Base-by-base conservation (phyloP, 2,888 invertebrate genomes). In the Caenorhabditis wallacei region DNA sequence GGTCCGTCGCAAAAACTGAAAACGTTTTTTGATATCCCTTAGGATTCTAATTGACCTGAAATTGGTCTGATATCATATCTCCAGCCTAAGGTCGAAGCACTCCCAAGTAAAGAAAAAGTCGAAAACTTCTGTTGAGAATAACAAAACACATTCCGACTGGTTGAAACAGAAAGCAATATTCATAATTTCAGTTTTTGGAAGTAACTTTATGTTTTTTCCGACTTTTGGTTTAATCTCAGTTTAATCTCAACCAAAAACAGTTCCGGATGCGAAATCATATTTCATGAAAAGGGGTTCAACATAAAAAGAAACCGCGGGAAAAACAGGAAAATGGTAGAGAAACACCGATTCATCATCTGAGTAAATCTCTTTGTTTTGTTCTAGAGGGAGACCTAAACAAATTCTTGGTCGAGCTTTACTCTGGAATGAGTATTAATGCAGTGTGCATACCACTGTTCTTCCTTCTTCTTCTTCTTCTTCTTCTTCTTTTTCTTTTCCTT, bases 401-500 rank as follows among this genome's bases (percentile, higher is more conserved):
- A 48, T 64, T 53, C 63, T 54, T 13, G 22, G 18, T 53, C 3
- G 48, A 56, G 53, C 56, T 72, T 54, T 54, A 30, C 57, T 70
- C 54, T 37, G 18, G 61, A 69, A 76, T 53, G 68, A 76, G 76
- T 76, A 76, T 76, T 69, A 76, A 76, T 76, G 76, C 61, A 40
- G 61, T 68, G 75, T 57, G 57, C 68, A 76, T 76, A 53, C 69
- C 75, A 66, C 72, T 63, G 72, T 72, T 63, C 54, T 3, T 22
- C 53, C 53, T 61, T 71, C 40, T 26, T 22, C n/a, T n/a, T n/a
- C n/a, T n/a, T n/a, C n/a, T n/a, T n/a, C n/a, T n/a, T n/a, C n/a
- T 40, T n/a, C 20, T 24, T 37, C 40, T 51, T 48, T 18, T 53
- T 26, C 40, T 24, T 20, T 68, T 68, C 43, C 61, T 40, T 40